Evolutionary conservation across 2,888 invertebrate genomes (phyloP), one percentile per base, ranked within the genome.

Genomic region (Sialis lutaria): DNA sequence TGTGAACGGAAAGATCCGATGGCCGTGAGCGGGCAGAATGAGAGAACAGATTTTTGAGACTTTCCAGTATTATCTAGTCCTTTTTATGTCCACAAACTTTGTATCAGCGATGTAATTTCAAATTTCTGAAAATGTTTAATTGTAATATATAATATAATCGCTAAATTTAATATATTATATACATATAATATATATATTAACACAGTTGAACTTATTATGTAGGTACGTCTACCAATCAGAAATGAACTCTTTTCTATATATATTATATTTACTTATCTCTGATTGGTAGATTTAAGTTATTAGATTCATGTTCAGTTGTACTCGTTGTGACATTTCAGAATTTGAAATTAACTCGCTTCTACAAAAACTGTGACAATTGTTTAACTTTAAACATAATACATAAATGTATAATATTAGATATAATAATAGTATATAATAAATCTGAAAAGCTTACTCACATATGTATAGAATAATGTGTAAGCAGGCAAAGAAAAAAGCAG

Each of bases 11-110:
- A 10, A 22, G 22, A 22, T 22, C 22, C 22, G 22, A 22, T 22
- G 22, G 22, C 22, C 22, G 22, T 22, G 22, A 22, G 22, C 22
- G 22, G 22, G 22, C 22, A 22, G 22, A 22, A 22, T 22, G 22
- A 22, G 22, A 37, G 10, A 37, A 12, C 12, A 35, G 45, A 40
- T 45, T 39, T 40, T 45, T 34, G 45, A 58, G 60, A 62, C 71
- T 70, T 69, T 71, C 74, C 75, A 75, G 75, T 76, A 76, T 76
- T 76, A 75, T 75, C 75, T 75, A 75, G 75, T 75, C 75, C 72
- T 73, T 72, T 64, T 47, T 47, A 47, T 47, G 40, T 40, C 40
- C 10, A 31, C 32, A 31, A 31, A 42, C 32, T 42, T 42, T 42
- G 9, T 35, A 13, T 34, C 35, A 44, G 12, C 33, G 9, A 8